Percentiles rank a stretch among this genome's conserved stretches.
phyloP scores from a whole-genome alignment of 2,797 vertebrate genomes.

The Glyptemys insculpta region DNA sequence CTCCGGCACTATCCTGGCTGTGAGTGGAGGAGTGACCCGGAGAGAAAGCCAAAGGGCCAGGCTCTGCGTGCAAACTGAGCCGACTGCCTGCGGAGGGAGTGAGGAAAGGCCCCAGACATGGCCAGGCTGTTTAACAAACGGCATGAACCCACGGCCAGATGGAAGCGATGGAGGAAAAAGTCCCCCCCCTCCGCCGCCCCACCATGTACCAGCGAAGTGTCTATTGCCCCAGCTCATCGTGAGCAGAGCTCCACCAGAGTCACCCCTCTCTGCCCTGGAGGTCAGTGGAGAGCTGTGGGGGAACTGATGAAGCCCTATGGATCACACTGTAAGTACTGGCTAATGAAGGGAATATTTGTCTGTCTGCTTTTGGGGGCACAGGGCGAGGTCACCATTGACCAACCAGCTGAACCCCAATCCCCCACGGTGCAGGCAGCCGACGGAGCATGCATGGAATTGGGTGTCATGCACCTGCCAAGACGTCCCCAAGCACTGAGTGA shows the following conservation, averaged over 20 bases:
- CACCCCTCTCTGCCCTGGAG: too few relatives aligned
- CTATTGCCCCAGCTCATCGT: too few relatives aligned
- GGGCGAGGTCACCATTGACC: too few relatives aligned
- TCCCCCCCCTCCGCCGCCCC: too few relatives aligned
- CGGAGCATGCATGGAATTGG: neutral
- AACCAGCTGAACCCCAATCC: neutral
- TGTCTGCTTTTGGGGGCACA: neutral
- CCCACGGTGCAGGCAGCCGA: neutral
- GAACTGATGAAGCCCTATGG: too few relatives aligned
- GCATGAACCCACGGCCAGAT: neutral
- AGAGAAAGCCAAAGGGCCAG: neutral
- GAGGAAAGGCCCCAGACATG: too few relatives aligned
- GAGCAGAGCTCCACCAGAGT: too few relatives aligned
- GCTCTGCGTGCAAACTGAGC: neutral
- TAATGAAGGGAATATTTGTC: neutral
- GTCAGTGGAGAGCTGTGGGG: too few relatives aligned
- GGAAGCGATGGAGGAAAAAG: neutral
- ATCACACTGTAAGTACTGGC: neutral
- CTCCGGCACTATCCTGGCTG: neutral
- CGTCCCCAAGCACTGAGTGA: too few relatives aligned
- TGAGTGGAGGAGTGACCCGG: neutral
- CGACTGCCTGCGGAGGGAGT: too few relatives aligned
- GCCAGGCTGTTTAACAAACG: neutral
- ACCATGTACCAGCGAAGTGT: neutral
- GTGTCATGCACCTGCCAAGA: too few relatives aligned